Evolutionary conservation across 2,888 invertebrate species (phyloP), one percentile per base, ranked within the genome.

Genomic region (Enoplolaimus lenunculus): DNA sequence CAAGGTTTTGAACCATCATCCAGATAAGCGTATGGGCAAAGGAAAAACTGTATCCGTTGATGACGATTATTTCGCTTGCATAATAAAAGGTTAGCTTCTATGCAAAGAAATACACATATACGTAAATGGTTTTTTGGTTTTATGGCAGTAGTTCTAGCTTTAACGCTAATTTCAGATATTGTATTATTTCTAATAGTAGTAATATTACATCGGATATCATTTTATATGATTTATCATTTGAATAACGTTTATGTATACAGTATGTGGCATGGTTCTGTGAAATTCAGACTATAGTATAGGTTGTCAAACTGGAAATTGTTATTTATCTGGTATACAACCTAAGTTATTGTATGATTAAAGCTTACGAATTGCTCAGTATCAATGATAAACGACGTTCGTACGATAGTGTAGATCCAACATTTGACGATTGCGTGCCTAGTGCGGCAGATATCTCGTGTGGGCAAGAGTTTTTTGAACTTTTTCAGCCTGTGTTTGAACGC

Each of bases 21-120:
- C 98, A 0, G 98, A 99, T 81, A 99, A 99, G 82, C 87, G 97
- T 77, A 90, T 91, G 85, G 73, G 75, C 62, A 77, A 79, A 70
- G 93, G 93, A 1, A 90, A 93, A 81, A 90, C 90, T 75, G 87
- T 92, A 45, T 87, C 88, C 1, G 93, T 94, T 76, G 91, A 93
- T 78, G 84, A 84, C 71, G 97, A 97, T 83, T 97, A 97, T 82
- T 98, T 97, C 82, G 93, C 94, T 0, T 97, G 97, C 81, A 98
- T 99, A 76, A 97, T 95, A 0, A 91, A 91, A 85, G 83, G 83
- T 82, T 69, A n/a, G 33, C 21, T 16, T 21, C n/a, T 57, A 57
- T 16, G 57, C 26, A 2, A 26, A 34, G 2, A n/a, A 13, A 31
- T 28, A 26, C 60, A 60, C 16, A 16, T 13, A 72, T 45, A 60